Percentiles rank a stretch among this genome's conserved stretches.
phyloP scores from a whole-genome alignment of 2,113 vertebrate species.

The Erythrocercus mccallii region DNA sequence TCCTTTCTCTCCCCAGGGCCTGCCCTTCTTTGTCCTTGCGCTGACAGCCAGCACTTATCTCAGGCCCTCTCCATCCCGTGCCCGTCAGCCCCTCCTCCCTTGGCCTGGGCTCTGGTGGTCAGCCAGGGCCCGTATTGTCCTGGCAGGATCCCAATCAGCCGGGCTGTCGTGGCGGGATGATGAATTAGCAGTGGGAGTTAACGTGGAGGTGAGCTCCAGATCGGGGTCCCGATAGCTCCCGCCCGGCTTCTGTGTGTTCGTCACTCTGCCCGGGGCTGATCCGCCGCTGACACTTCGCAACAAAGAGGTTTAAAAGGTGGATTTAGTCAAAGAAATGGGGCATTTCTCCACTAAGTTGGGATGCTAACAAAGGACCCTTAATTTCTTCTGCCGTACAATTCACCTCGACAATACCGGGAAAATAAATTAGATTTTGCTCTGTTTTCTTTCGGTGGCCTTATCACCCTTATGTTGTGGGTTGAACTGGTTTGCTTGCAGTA shows the following conservation, averaged over 20 bases:
- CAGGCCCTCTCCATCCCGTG: slow-evolving; percentile 47
- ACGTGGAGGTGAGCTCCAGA: slow-evolving; percentile 75
- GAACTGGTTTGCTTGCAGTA: neutral
- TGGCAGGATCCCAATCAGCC: slow-evolving; percentile 62
- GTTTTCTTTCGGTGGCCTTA: slow-evolving; percentile 43
- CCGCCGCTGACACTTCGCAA: slow-evolving; percentile 68
- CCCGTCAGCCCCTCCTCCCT: slow-evolving; percentile 62
- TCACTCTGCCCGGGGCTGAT: slow-evolving; percentile 25
- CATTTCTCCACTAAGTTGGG: slow-evolving; percentile 50
- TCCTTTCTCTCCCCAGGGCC: slow-evolving; percentile 83
- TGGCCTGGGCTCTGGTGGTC: slow-evolving; percentile 66
- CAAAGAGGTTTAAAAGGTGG: slow-evolving; percentile 71
- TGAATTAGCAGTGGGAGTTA: slow-evolving; percentile 83
- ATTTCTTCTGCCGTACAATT: slow-evolving; percentile 56
- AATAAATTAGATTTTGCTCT: slow-evolving; percentile 38
- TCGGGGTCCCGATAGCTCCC: slow-evolving; percentile 68
- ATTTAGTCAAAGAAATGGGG: neutral
- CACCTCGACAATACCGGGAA: neutral
- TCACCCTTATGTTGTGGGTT: neutral
- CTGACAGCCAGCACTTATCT: slow-evolving; percentile 86
- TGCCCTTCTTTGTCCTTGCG: slow-evolving; percentile 89
- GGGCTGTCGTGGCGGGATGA: slow-evolving; percentile 81
- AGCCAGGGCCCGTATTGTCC: slow-evolving; percentile 68
- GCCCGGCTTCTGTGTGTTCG: slow-evolving; percentile 38
- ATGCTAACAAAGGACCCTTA: slow-evolving; percentile 66